These are phyloP conservation scores for Pomatorhinus ruficollis DNA, from an alignment of 2,113 vertebrate species.

Conservation along the genomic window DNA sequence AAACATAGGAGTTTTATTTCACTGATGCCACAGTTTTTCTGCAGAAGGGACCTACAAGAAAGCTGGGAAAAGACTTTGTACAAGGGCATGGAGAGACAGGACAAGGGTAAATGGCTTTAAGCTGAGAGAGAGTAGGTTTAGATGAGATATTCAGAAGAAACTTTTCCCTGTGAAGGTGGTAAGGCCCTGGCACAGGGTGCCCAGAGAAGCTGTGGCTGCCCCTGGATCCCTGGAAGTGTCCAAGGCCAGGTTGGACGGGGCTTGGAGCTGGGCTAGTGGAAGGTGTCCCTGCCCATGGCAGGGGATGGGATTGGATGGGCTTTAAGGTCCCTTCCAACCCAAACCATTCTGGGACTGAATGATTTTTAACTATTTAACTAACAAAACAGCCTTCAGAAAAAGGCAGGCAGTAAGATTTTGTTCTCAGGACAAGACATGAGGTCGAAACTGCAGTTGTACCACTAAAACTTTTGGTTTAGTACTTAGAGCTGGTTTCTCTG, in stretches of 20 bases:
- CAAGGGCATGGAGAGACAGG: not conserved
- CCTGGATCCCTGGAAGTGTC: not conserved
- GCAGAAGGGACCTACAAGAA: not conserved
- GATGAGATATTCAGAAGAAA: rapidly evolving
- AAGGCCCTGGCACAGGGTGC: not conserved
- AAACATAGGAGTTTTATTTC: not conserved
- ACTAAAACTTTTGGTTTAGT: not conserved
- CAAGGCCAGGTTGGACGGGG: rapidly evolving
- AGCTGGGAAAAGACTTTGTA: not conserved
- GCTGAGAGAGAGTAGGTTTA: not conserved
- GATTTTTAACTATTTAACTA: not conserved
- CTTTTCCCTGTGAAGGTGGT: not conserved
- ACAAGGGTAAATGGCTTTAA: not conserved
- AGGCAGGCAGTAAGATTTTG: not conserved
- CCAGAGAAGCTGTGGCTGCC: not conserved
- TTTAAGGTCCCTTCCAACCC: not conserved
- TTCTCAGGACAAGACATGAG: not conserved
- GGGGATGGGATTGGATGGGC: not conserved
- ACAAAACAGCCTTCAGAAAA: not conserved
- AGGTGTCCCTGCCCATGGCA: not conserved
- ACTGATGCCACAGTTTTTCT: not conserved
- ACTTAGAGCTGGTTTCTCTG: not conserved
- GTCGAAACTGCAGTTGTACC: not conserved
- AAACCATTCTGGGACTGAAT: not conserved
- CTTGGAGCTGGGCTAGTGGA: not conserved